These are phyloP conservation scores for Acrocyrtus sp. DNA, from an alignment of 2,888 invertebrate species.

Conservation along the genomic window DNA sequence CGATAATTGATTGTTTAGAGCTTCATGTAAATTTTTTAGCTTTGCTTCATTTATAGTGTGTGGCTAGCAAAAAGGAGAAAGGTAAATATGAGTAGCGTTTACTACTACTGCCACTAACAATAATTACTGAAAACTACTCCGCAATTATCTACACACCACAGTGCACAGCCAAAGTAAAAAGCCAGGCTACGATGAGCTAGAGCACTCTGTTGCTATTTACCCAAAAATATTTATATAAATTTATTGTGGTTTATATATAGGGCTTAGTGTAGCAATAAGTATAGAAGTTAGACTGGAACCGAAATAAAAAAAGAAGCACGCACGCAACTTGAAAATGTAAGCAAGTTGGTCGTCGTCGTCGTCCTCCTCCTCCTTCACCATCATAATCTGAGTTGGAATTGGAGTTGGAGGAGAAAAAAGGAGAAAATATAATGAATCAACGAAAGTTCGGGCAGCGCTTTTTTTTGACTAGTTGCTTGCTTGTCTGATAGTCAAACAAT, in stretches of 20 bases:
- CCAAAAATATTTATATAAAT: too few species aligned
- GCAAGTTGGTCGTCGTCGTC: background rate
- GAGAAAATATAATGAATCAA: too few species aligned
- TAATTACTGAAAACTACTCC: slow-evolving; percentile 54
- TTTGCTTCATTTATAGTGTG: too few species aligned
- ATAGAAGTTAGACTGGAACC: background rate
- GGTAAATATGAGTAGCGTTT: slow-evolving; percentile 3
- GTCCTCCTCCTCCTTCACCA: too few species aligned
- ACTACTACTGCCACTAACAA: slow-evolving; percentile 29
- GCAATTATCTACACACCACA: slow-evolving; percentile 53
- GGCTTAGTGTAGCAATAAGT: background rate
- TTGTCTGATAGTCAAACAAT: too few species aligned
- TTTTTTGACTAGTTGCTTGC: too few species aligned
- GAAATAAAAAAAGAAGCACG: background rate
- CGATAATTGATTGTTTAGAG: background rate
- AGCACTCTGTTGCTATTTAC: background rate
- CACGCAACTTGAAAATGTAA: background rate
- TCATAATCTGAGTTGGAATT: too few species aligned
- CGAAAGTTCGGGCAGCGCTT: background rate
- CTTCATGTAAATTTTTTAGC: background rate
- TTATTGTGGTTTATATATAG: too few species aligned
- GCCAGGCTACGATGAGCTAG: background rate
- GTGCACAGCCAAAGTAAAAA: background rate
- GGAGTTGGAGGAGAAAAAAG: too few species aligned
- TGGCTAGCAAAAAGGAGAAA: background rate